phyloP scores from a whole-genome alignment of 2,113 vertebrate species.

The Suncus etruscus region DNA sequence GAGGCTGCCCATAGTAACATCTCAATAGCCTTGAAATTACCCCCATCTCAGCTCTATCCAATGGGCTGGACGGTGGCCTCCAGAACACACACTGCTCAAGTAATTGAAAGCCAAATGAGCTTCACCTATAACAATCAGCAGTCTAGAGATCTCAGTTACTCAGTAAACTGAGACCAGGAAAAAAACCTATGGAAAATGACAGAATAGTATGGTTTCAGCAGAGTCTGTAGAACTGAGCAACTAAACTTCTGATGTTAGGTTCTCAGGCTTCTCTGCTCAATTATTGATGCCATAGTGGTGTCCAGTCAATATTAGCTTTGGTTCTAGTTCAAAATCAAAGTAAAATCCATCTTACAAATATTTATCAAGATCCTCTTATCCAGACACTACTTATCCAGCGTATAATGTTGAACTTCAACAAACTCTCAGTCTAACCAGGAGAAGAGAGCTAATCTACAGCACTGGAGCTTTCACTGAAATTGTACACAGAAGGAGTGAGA shows the following conservation, averaged over 20 bases:
- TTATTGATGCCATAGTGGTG: constrained; percentile 53
- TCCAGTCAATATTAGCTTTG: constrained; percentile 66
- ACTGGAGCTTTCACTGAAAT: neutral
- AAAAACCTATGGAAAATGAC: rapidly evolving
- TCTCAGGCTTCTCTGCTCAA: neutral
- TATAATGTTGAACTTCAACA: neutral
- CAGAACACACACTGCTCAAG: neutral
- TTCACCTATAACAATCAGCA: neutral
- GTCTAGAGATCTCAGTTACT: neutral
- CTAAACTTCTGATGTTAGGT: neutral
- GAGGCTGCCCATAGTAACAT: neutral
- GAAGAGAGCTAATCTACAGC: neutral
- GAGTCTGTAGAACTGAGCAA: neutral
- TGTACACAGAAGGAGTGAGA: too few species aligned
- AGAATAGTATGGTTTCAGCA: neutral
- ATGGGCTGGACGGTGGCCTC: neutral
- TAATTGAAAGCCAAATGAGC: neutral
- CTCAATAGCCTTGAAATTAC: neutral
- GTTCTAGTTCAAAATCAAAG: constrained; percentile 64
- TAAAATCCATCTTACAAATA: constrained; percentile 69
- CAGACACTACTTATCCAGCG: neutral
- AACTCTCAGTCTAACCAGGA: neutral
- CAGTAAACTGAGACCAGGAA: neutral
- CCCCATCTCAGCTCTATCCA: neutral
- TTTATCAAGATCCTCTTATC: constrained; percentile 55